Percentiles rank a stretch among this genome's conserved stretches.
Evolutionary conservation across 1,140 invertebrate species (phyloP).

Genomic region (Steinernema feltiae): DNA sequence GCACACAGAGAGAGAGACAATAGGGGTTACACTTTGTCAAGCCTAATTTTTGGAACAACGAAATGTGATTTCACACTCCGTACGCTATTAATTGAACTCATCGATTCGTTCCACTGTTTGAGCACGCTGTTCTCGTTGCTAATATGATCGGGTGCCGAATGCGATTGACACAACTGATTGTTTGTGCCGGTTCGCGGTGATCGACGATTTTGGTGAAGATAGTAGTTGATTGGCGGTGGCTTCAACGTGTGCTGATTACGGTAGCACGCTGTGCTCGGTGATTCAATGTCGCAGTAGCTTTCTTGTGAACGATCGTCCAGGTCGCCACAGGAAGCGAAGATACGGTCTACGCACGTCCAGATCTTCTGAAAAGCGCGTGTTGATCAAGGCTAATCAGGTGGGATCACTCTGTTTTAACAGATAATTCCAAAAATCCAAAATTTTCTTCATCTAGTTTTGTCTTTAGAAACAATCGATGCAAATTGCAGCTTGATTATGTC

Average conservation of each 20-base stretch:
- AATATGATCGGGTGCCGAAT: background rate
- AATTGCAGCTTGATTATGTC: background rate
- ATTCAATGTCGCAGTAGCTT: background rate
- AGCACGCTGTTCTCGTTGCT: background rate
- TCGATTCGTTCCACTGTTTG: background rate
- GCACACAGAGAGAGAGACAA: too few relatives aligned
- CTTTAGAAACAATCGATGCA: background rate
- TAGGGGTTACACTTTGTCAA: background rate
- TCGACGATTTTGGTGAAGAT: background rate
- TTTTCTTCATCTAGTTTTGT: background rate
- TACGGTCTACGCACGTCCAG: background rate
- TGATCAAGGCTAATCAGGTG: too few relatives aligned
- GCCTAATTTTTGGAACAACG: conserved; percentile 1
- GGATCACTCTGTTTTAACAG: background rate
- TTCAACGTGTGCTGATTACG: background rate
- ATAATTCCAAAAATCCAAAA: too few relatives aligned
- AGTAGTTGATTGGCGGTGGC: background rate
- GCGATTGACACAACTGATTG: background rate
- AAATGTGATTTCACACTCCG: background rate
- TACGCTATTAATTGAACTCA: background rate
- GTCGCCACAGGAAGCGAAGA: background rate
- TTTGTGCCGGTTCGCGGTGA: background rate
- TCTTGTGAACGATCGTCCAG: background rate
- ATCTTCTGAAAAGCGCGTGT: background rate
- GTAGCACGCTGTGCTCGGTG: background rate